Evolutionary conservation across 2,888 invertebrate genomes (phyloP), one percentile per base, ranked within the genome.

Genomic region (Plagodis dolabraria): DNA sequence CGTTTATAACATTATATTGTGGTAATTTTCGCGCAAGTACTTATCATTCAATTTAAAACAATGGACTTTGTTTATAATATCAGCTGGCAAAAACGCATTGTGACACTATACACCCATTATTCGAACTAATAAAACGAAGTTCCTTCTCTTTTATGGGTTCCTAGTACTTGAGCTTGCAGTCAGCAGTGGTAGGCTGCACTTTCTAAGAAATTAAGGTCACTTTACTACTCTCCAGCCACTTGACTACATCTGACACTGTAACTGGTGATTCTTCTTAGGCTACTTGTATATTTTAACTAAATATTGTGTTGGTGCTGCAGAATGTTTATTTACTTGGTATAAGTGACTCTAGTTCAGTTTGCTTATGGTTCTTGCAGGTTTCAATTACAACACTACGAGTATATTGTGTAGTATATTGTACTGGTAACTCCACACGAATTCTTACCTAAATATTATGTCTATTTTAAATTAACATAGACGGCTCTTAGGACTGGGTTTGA

Each of bases 161-260:
- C 57, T 62, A 44, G 61, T 64, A 64, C 61, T 54, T 53, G 33
- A 55, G 45, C 44, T 52, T 53, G 43, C 43, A 7, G 43, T 43
- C 40, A 40, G 56, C 60, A 63, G 44, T 59, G 36, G 38, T 52
- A 52, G 51, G 34, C 57, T 60, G 57, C 57, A 57, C 57, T 61
- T 66, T 62, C 66, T 62, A 45, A 52, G 66, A 66, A 66, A 49
- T 60, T 52, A 53, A 57, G 49, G 44, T 34, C 40, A 7, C 33
- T 8, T 57, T 36, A 33, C 52, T 6, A 36, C 45, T 48, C 9
- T 42, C 46, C 46, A 49, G 53, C 7, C 7, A 56, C 56, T 61
- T 49, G 52, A 35, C 7, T 44, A n/a, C 5, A 34, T 43, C n/a
- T n/a, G n/a, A n/a, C 48, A 48, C 47, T 60, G 60, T 52, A 45